Evolutionary conservation across 2,888 invertebrate genomes (phyloP), one percentile per base, ranked within the genome.

Genomic region (Eudemis profundana): DNA sequence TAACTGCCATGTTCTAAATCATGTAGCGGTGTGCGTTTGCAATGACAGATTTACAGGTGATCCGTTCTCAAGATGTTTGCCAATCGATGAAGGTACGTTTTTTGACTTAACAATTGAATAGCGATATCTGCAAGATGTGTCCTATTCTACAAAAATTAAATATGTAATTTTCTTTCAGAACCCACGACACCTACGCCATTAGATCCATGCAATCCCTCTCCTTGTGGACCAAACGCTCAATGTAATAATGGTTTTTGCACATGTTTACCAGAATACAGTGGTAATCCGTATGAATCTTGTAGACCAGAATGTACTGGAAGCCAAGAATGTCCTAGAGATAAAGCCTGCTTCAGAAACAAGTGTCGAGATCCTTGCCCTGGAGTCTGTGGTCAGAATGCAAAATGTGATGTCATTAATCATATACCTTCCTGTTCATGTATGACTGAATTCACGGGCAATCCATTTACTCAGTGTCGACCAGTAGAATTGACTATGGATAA

Each of bases 1-100:
- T 4, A 94, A 94, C 73, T 97, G 97, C 73, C 95, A 95, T 70
- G 95, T 97, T 5, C 83, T 95, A 23, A 96, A 96, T 80, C 97
- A 97, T 81, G 93, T 96, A 38, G 96, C 97, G n/a, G 94, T 96
- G 44, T 96, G 96, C 81, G 95, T 95, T 1, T 96, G 96, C 76
- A 94, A 95, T 70, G 94, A 94, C 68, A 95, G 95, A 29, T 95
- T 93, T 75, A 95, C 95, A 0, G 96, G 96, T n/a, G 96, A 97
- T 93, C 96, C 97, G 36, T 96, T 97, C 76, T 93, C 94, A 15
- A 94, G 95, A 76, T 97, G 97, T 78, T 93, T 89, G 59, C 93
- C 93, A 33, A 92, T 95, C 67, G 92, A 93, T 50, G 80, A 85
- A 87, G 88, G 91, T 91, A 82, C 14, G 47, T 50, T 42, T n/a